Evolutionary conservation across 2,113 vertebrate genomes (phyloP).

Genomic region (Mastomys natalensis): DNA sequence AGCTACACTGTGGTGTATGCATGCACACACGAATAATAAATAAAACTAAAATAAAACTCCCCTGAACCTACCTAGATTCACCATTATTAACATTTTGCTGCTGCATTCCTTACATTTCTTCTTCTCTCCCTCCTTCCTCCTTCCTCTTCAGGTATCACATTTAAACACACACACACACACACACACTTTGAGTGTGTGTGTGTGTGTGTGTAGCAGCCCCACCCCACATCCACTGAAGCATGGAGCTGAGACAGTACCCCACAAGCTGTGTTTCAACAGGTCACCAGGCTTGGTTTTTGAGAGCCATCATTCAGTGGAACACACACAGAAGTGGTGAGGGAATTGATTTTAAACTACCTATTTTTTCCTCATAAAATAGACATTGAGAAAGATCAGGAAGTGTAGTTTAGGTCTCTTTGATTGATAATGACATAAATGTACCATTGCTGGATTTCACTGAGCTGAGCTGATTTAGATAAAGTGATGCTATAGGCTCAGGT

Average conservation of each 20-base stretch:
- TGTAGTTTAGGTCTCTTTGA: not conserved
- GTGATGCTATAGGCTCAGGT: not conserved
- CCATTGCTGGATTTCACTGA: not conserved
- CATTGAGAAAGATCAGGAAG: not conserved
- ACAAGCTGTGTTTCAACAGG: not conserved
- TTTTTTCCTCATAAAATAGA: conserved; percentile 31
- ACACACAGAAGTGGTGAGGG: not conserved
- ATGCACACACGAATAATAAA: not conserved
- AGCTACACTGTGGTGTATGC: not conserved
- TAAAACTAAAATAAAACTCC: not conserved
- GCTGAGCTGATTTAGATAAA: not conserved
- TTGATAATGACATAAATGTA: not conserved
- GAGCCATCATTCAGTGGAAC: not conserved
- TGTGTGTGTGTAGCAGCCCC: not conserved
- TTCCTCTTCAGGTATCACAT: not conserved
- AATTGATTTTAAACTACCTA: not conserved
- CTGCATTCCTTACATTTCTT: not conserved
- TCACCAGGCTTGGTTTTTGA: not conserved
- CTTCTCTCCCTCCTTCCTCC: too few species aligned
- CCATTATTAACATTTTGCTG: not conserved
- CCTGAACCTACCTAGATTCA: not conserved
- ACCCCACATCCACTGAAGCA: not conserved
- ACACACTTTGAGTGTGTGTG: too few species aligned
- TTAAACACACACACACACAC: not conserved
- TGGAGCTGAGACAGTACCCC: not conserved